These are phyloP conservation scores for Platanista minor DNA, from an alignment of 2,113 vertebrate genomes.

Conservation along the genomic window DNA sequence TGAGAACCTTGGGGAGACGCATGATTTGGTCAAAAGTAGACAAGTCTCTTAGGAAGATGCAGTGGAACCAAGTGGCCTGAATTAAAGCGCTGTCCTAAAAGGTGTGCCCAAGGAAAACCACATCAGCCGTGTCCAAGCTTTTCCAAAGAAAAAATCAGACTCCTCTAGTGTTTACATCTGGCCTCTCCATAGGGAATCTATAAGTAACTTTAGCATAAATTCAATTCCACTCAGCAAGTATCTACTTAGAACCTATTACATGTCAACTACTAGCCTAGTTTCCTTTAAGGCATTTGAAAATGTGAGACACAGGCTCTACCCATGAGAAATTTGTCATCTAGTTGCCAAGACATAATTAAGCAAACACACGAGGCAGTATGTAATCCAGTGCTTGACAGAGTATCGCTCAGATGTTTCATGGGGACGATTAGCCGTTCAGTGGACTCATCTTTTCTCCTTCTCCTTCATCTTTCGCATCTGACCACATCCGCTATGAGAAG, in stretches of 20 bases:
- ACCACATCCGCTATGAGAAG: not conserved
- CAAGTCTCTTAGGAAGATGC: not conserved
- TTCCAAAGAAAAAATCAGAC: not conserved
- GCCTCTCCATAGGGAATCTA: not conserved
- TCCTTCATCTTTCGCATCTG: not conserved
- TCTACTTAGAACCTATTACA: constrained; percentile 38
- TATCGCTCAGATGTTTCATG: not conserved
- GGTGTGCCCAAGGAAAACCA: not conserved
- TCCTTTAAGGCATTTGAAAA: constrained; percentile 11
- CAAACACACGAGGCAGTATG: not conserved
- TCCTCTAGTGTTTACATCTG: not conserved
- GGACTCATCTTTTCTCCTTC: not conserved
- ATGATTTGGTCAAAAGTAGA: not conserved
- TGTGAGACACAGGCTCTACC: not conserved
- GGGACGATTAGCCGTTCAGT: not conserved
- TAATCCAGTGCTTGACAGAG: not conserved
- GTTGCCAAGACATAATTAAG: constrained; percentile 21
- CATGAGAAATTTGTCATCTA: constrained; percentile 20
- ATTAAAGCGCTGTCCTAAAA: not conserved
- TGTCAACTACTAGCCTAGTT: not conserved
- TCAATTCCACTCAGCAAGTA: constrained; percentile 28
- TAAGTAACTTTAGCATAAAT: not conserved
- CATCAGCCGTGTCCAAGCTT: not conserved
- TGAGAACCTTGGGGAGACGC: not conserved
- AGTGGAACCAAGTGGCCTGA: not conserved